Conservation (phyloP, 2,888 invertebrate genomes). For the Ichneumoninae sp. region DNA sequence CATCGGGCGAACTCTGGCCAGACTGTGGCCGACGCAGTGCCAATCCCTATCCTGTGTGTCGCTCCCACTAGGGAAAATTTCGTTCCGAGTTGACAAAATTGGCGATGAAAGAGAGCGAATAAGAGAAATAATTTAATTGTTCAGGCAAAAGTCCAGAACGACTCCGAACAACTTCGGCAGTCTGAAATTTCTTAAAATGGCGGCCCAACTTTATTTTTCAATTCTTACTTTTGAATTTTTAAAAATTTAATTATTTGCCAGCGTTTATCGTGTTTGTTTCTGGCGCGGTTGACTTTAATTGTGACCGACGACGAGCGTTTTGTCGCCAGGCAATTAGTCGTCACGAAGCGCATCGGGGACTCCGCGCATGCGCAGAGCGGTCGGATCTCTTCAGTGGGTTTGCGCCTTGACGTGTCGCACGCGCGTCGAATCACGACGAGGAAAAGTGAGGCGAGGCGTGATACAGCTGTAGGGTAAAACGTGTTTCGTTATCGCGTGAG, state of each 20-base stretch:
- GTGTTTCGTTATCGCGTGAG: slow-evolving; percentile 64
- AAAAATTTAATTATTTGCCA: neutral
- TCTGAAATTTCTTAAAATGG: neutral
- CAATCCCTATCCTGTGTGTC: too few relatives aligned
- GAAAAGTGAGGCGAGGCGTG: slow-evolving; percentile 46
- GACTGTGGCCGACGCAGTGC: too few relatives aligned
- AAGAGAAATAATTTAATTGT: neutral
- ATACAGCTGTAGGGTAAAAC: slow-evolving; percentile 45
- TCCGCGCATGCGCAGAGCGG: neutral
- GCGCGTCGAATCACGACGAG: slow-evolving; percentile 68
- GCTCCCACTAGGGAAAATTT: too few relatives aligned
- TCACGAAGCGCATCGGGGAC: slow-evolving; percentile 72
- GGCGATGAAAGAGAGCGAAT: too few relatives aligned
- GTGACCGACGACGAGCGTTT: slow-evolving; percentile 69
- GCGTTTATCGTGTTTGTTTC: slow-evolving; percentile 49
- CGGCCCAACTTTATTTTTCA: neutral
- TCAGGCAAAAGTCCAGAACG: too few relatives aligned
- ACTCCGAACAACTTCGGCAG: neutral
- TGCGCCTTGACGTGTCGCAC: slow-evolving; percentile 75
- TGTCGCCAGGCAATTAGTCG: slow-evolving; percentile 72
- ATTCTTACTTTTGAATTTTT: slow-evolving; percentile 16
- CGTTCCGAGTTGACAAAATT: too few relatives aligned
- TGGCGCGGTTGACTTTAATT: slow-evolving; percentile 50
- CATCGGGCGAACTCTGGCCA: too few relatives aligned
- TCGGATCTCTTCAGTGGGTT: slow-evolving; percentile 38